These are phyloP conservation scores for Cebus imitator DNA, from an alignment of 2,113 vertebrate species.

Conservation along the genomic window DNA sequence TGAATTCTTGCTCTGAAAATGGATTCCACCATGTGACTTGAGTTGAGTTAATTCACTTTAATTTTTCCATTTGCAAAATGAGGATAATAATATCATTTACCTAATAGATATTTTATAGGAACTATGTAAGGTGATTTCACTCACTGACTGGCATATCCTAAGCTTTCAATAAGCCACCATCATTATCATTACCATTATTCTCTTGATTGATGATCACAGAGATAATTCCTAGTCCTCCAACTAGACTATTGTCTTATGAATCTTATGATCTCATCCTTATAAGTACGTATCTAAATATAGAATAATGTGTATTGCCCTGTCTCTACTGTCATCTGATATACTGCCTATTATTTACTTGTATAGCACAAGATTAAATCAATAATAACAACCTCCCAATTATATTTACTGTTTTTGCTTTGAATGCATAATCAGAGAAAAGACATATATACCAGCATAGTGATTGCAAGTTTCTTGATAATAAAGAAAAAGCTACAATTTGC, in stretches of 20 bases:
- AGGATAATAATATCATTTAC: background rate
- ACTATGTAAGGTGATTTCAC: background rate
- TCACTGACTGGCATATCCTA: background rate
- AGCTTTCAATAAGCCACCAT: slow-evolving; percentile 29
- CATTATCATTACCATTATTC: background rate
- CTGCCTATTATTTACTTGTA: background rate
- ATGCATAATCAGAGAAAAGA: slow-evolving; percentile 6
- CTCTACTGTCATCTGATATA: background rate
- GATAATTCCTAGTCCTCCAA: background rate
- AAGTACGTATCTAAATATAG: background rate
- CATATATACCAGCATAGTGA: background rate
- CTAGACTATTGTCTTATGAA: background rate
- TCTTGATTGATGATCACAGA: background rate
- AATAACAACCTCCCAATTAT: background rate
- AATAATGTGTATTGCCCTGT: background rate
- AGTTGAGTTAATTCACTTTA: background rate
- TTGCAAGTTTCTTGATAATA: background rate
- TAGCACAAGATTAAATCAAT: background rate
- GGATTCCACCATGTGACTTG: background rate
- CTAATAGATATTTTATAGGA: background rate
- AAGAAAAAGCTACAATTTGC: background rate
- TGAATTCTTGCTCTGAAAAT: background rate
- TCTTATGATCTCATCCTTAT: background rate
- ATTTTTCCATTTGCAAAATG: background rate
- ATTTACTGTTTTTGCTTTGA: slow-evolving; percentile 11